Percentiles rank a stretch among this genome's conserved stretches.
These are phyloP conservation scores for Galemys pyrenaicus DNA, from an alignment of 2,113 vertebrate species.

Conservation along the genomic window DNA sequence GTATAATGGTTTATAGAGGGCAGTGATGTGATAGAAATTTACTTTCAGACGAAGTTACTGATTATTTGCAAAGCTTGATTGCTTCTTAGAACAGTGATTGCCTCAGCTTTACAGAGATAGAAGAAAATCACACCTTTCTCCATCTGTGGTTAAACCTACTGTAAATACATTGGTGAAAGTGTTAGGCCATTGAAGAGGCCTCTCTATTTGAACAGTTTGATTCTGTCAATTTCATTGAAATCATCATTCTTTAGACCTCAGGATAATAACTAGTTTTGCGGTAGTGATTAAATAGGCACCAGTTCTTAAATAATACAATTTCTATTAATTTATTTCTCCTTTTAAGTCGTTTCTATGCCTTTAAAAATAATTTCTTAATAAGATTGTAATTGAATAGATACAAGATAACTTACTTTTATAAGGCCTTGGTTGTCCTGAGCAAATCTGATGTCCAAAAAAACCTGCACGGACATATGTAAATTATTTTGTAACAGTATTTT, in stretches of 20 bases:
- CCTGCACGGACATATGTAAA: neutral
- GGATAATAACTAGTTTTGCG: neutral
- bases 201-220: constrained; percentile 38
- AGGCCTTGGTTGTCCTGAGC: constrained; percentile 40
- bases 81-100: constrained; percentile 13
- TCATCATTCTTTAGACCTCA: neutral
- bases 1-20: neutral
- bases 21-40: neutral
- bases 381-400: constrained; percentile 48
- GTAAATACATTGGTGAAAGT: neutral
- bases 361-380: constrained; percentile 31
- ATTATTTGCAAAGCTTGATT: constrained; percentile 50
- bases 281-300: neutral
- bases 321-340: neutral
- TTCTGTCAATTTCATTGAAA: neutral
- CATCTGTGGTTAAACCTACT: constrained; percentile 19
- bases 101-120: constrained; percentile 45
- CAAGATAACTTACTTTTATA: neutral
- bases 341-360: neutral
- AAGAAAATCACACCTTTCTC: neutral
- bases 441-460: neutral
- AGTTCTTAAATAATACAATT: neutral
- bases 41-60: constrained; percentile 13
- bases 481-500: constrained; percentile 29
- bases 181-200: neutral